Evolutionary conservation across 2,888 invertebrate species (phyloP).

Genomic region (Hydraecia micacea): DNA sequence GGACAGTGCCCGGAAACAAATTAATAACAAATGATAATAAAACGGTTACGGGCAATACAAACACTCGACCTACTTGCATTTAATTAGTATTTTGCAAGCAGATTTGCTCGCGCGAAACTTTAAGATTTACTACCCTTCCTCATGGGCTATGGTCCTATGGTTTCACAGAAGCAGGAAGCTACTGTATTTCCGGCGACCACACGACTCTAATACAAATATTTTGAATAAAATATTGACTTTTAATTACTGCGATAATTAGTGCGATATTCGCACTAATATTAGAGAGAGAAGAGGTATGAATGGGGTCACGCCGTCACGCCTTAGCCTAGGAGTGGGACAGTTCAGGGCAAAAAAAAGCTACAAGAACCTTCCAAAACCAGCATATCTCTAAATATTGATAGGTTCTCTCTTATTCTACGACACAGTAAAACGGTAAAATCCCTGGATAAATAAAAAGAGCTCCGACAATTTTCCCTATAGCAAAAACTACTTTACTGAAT

Average conservation of each 20-base stretch:
- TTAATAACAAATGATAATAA: constrained; percentile 62
- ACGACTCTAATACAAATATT: background rate
- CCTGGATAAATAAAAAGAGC: background rate
- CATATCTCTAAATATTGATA: too few relatives aligned
- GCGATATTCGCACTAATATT: too few relatives aligned
- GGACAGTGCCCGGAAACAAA: constrained; percentile 50
- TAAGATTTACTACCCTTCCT: constrained; percentile 39
- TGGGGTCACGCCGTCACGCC: too few relatives aligned
- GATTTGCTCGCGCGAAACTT: constrained; percentile 39
- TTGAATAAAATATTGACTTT: background rate
- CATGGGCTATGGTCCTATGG: constrained; percentile 19
- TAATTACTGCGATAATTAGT: too few relatives aligned
- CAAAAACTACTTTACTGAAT: background rate
- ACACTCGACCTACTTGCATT: constrained; percentile 51
- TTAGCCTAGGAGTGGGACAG: too few relatives aligned
- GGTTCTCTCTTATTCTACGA: background rate
- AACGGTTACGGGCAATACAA: constrained; percentile 36
- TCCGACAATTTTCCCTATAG: background rate
- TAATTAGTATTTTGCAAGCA: constrained; percentile 51
- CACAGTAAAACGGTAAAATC: background rate
- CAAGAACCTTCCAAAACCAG: too few relatives aligned
- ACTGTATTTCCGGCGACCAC: background rate
- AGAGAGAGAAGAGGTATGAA: too few relatives aligned
- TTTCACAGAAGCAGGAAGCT: constrained; percentile 17
- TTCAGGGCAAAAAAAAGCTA: too few relatives aligned